Percentiles rank a stretch among this genome's conserved stretches.
phyloP scores from a whole-genome alignment of 2,113 vertebrate species.

The Grus americana region DNA sequence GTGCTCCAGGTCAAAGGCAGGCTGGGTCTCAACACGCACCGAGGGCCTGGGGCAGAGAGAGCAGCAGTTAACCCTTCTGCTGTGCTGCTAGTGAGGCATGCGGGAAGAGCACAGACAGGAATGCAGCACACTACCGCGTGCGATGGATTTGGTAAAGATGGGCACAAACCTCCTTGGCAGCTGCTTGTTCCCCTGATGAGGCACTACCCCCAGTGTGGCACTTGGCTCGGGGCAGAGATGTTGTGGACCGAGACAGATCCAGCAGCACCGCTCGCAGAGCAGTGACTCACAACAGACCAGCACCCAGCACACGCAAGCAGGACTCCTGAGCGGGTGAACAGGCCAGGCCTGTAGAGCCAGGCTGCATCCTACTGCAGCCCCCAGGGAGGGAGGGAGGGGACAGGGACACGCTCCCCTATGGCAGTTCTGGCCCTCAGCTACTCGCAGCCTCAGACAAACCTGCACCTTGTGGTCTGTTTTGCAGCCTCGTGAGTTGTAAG shows the following conservation, averaged over 20 bases:
- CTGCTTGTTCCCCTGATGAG: not conserved
- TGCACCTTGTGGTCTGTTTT: not conserved
- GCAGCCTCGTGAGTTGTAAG: not conserved
- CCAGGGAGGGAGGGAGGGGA: not conserved
- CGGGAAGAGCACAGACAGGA: not conserved
- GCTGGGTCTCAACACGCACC: slow-evolving; percentile 4
- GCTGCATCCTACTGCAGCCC: not conserved
- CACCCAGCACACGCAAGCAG: not conserved
- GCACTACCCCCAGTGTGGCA: no score
- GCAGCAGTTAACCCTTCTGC: not conserved
- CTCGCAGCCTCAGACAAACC: not conserved
- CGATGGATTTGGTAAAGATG: fast-evolving
- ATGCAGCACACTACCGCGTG: fast-evolving
- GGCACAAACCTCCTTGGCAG: not conserved
- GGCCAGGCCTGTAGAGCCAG: not conserved
- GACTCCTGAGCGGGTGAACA: not conserved
- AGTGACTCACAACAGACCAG: not conserved
- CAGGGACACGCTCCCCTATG: fast-evolving
- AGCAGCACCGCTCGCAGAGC: fast-evolving
- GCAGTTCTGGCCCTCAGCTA: not conserved
- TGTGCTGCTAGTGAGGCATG: fast-evolving
- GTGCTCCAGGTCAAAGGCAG: slow-evolving; percentile 62
- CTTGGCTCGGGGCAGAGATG: not conserved
- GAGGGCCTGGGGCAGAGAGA: slow-evolving; percentile 32
- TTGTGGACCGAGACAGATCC: fast-evolving